Conservation (phyloP, 1,140 invertebrate genomes). For the Odontomachus brunneus region DNA sequence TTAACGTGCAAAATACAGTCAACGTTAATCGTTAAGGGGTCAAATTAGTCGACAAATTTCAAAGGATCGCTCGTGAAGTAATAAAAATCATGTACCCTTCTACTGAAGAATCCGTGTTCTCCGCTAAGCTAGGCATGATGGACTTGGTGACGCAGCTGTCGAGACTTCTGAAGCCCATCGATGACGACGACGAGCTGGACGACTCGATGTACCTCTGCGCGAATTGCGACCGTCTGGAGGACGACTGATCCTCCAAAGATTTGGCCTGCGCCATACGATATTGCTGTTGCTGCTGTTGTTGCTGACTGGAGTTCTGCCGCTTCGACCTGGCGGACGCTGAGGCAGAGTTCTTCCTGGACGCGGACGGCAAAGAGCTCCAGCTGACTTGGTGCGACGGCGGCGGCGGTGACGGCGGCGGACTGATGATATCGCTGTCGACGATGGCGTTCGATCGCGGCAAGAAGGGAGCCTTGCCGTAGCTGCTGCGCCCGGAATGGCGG, state of each 20-base stretch:
- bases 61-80: background rate
- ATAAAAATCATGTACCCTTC: constrained; percentile 81
- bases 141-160: constrained; percentile 85
- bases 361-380: constrained; percentile 80
- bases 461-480: constrained; percentile 84
- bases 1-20: background rate
- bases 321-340: constrained; percentile 71
- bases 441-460: constrained; percentile 87
- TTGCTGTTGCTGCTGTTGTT: constrained; percentile 74
- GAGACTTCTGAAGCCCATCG: constrained; percentile 87
- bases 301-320: constrained; percentile 60
- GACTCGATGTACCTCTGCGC: constrained; percentile 86
- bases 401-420: constrained; percentile 84
- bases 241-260: constrained; percentile 86
- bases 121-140: constrained; percentile 86
- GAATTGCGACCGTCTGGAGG: constrained; percentile 84
- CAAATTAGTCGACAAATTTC: background rate
- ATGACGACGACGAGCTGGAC: constrained; percentile 86
- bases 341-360: constrained; percentile 69
- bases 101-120: constrained; percentile 87
- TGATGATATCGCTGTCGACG: constrained; percentile 86
- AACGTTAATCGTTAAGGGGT: background rate
- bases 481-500: constrained; percentile 74
- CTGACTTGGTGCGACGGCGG: constrained; percentile 75
- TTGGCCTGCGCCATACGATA: constrained; percentile 86